A percentile compares a stretch with the other conserved stretches of the same genome.
phyloP scores from a whole-genome alignment of 2,113 vertebrate genomes.

The Ciconia boyciana region DNA sequence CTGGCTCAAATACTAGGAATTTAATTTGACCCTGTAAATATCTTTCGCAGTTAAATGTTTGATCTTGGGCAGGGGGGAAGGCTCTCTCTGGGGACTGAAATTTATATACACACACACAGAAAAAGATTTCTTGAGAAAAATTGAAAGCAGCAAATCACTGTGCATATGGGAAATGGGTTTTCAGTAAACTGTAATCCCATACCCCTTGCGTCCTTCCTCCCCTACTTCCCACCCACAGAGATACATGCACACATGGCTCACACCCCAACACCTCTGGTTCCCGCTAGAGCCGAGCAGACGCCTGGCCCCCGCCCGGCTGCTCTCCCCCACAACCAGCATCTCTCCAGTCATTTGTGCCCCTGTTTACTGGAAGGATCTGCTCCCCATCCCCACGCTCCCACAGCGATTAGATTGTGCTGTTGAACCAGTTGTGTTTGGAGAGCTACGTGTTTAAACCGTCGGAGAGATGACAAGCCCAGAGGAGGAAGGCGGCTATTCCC shows the following conservation, averaged over 20 bases:
- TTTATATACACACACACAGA: neutral
- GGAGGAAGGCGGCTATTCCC: neutral
- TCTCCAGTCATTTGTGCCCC: neutral
- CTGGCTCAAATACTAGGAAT: neutral
- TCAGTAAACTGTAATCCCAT: neutral
- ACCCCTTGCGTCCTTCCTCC: neutral
- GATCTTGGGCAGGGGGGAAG: accelerated
- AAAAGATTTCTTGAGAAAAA: neutral
- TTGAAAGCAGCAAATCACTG: neutral
- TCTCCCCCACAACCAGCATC: neutral
- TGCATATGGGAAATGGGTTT: neutral
- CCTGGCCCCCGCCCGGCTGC: accelerated
- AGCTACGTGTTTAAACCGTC: neutral
- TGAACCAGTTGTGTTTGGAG: neutral
- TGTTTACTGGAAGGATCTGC: neutral
- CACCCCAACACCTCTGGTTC: neutral
- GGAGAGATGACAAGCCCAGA: neutral
- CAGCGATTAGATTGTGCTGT: neutral
- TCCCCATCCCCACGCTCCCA: neutral
- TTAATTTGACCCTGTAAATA: neutral
- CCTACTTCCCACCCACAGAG: neutral
- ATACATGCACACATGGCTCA: no score
- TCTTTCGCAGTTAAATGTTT: neutral
- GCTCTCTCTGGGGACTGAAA: neutral
- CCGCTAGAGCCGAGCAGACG: neutral